Evolutionary conservation across 2,888 invertebrate species (phyloP), one percentile per base, ranked within the genome.

Genomic region (Cephus pygmeus): DNA sequence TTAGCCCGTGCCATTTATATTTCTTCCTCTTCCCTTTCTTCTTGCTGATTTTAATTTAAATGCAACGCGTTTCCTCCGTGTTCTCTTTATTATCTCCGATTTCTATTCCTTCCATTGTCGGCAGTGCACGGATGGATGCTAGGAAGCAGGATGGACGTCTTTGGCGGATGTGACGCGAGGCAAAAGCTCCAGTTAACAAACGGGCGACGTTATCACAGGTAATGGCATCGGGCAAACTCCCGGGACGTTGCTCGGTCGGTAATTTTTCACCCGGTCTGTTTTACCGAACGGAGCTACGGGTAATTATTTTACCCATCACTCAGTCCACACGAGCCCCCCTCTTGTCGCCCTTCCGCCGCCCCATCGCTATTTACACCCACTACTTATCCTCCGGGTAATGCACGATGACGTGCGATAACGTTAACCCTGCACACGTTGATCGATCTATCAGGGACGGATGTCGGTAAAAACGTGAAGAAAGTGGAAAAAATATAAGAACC

Each of bases 131-230:
- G 23, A 23, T 9, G 23, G 56, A 56, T 56, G 56, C 71, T 12
- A 34, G 71, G 1, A 31, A 34, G 71, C 71, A n/a, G 12, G 31
- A 71, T 56, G 56, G 23, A 34, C 31, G 71, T 71, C 31, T 71
- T 71, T 71, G 56, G 23, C 33, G 34, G 34, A 11, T 40, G 69
- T 35, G 78, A 81, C 77, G 77, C 75, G 74, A 73, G 75, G 71
- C 69, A 69, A 75, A 79, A 81, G 73, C 76, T 80, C 76, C 76
- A 73, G 74, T 73, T 83, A 84, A 87, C 84, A 87, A 87, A 87
- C 84, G 87, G 85, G 84, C 79, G 78, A 82, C 85, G 82, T 84
- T 87, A 87, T 87, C 86, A 81, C 76, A 71, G 71, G 71, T 71
- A 71, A 71, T 71, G 71, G 71, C 71, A 71, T 31, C 71, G 71